A percentile compares a stretch with the other conserved stretches of the same genome.
phyloP scores from a whole-genome alignment of 1,140 invertebrate species.

The Dinoponera quadriceps region DNA sequence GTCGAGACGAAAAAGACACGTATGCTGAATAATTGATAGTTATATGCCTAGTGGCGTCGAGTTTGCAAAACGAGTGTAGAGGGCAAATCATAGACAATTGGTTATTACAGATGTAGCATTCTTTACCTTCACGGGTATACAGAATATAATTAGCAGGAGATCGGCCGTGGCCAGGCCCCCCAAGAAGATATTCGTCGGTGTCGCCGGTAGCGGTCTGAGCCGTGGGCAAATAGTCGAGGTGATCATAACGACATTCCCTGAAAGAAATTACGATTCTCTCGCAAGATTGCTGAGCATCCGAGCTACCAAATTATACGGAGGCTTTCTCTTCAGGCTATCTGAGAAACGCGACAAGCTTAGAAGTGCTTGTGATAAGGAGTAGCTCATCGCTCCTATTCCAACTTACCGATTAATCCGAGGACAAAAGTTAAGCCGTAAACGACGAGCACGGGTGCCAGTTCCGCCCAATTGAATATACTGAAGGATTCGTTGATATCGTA shows the following conservation, averaged over 20 bases:
- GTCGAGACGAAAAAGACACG: no score
- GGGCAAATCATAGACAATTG: no score
- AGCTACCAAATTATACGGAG: neutral
- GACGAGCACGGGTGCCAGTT: conserved; percentile 87
- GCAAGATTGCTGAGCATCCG: neutral
- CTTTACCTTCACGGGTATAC: conserved; percentile 91
- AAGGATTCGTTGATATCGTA: conserved; percentile 84
- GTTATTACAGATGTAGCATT: no score
- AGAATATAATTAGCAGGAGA: conserved; percentile 90
- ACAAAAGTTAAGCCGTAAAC: conserved; percentile 88
- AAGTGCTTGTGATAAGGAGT: no score
- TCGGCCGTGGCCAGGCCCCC: conserved; percentile 90
- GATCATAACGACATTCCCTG: conserved; percentile 82
- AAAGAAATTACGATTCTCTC: conserved; percentile 37
- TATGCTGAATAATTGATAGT: no score
- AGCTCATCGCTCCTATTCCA: neutral
- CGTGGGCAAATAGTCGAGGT: conserved; percentile 86
- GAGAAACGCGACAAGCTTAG: no score
- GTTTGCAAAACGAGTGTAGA: no score
- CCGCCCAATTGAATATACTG: conserved; percentile 85
- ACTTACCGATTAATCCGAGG: conserved; percentile 88
- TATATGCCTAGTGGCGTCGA: no score
- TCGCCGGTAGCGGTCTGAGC: conserved; percentile 86
- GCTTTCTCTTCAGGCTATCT: no score
- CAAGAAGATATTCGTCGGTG: conserved; percentile 90